Evolutionary conservation across 2,113 vertebrate species (phyloP), one percentile per base, ranked within the genome.

Genomic region (Dasyurus viverrinus): DNA sequence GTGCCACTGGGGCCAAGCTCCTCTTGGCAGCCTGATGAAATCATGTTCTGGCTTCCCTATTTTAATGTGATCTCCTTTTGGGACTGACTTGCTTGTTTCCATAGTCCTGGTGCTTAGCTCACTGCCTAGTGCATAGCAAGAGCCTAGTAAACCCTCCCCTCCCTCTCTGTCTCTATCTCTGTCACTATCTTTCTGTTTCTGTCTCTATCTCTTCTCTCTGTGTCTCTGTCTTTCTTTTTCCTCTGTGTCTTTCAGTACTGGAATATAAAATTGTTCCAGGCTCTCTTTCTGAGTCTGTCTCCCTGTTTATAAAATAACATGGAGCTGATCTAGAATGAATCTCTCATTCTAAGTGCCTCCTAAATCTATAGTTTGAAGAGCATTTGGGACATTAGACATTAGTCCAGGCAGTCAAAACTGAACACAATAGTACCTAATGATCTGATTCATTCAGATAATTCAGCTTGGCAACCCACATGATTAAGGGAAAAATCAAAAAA

Each of bases 381-480:
- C 9, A 47, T 93, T 94, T 91, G 11, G 24, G 46, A 1, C 89
- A 92, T 52, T 93, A 91, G 89, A 91, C 48, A 30, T 94, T 47
- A 16, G 42, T 95, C 19, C 93, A 92, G 53, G 89, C 42, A 10
- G 2, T 90, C 54, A 8, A 47, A 11, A 48, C 2, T 26, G 92
- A 55, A 50, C 19, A 68, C 27, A 12, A 57, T 76, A 94, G 92
- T 54, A 93, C 5, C 0, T 84, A 93, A 90, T 90, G 9, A 47
- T 53, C 53, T 53, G 42, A 76, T 60, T 94, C 90, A 91, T 91
- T 24, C 9, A 90, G 26, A 96, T 30, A 50, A 19, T 47, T 50
- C 95, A 30, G 55, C 9, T 96, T 91, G 57, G 47, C 55, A 24
- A 76, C 12, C 10, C 89, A 92, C 10, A 90, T 68, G n/a, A 89